Evolutionary conservation across 2,797 vertebrate genomes (phyloP).

Genomic region (Ctenosaura bakeri): DNA sequence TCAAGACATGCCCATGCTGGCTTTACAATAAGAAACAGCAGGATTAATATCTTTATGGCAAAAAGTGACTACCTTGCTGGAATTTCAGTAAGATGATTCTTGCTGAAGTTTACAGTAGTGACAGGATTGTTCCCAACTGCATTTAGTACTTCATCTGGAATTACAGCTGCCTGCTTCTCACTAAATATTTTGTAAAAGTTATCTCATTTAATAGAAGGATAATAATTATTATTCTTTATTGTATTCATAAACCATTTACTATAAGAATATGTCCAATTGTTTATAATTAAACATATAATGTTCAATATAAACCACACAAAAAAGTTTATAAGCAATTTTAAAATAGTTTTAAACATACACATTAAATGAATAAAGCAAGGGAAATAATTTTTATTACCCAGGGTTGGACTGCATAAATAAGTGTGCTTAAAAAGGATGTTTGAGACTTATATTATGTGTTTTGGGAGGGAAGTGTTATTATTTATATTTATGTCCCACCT

Average conservation of each 20-base stretch:
- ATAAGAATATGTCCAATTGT: neutral
- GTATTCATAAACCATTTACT: neutral
- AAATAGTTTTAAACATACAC: neutral
- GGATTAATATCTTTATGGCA: accelerated
- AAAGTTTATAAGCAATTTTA: neutral
- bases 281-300: neutral
- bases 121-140: slow-evolving; percentile 80
- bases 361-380: neutral
- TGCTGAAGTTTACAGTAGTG: slow-evolving; percentile 90
- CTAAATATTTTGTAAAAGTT: slow-evolving; percentile 72
- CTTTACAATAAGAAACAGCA: neutral
- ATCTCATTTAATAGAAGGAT: neutral
- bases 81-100: slow-evolving; percentile 88
- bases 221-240: neutral
- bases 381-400: neutral
- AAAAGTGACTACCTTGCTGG: slow-evolving; percentile 86
- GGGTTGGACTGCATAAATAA: neutral
- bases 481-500: too few species aligned
- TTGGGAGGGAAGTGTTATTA: too few species aligned
- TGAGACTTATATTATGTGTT: too few species aligned
- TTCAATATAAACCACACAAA: neutral
- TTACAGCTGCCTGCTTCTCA: slow-evolving; percentile 84
- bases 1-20: accelerated
- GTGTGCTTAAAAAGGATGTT: neutral
- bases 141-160: slow-evolving; percentile 90